phyloP scores from a whole-genome alignment of 2,797 vertebrate species.

The Gambusia yucatana region DNA sequence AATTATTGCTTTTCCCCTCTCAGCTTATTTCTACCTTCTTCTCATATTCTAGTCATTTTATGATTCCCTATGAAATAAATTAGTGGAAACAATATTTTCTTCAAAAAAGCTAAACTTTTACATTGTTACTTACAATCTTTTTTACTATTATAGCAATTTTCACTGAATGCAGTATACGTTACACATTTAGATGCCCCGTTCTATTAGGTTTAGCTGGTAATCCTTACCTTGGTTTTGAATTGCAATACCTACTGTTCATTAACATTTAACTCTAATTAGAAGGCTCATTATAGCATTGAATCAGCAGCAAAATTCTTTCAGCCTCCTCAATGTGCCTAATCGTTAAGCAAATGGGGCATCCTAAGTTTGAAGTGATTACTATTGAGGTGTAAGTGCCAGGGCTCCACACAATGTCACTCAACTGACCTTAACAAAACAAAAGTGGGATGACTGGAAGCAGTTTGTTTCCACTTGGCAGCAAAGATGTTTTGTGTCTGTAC shows the following conservation, averaged over 20 bases:
- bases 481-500: conserved; percentile 46
- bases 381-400: conserved; percentile 70
- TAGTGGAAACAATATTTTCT: neutral
- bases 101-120: neutral
- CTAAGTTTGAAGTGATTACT: conserved; percentile 77
- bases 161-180: neutral
- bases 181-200: conserved; percentile 19
- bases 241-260: conserved; percentile 72
- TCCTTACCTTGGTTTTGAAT: conserved; percentile 45
- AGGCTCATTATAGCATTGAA: conserved; percentile 80
- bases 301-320: conserved; percentile 74
- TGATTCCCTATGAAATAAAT: neutral
- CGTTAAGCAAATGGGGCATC: conserved; percentile 79
- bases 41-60: neutral
- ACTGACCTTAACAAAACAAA: conserved; percentile 37
- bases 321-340: conserved; percentile 74
- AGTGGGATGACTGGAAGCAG: conserved; percentile 40
- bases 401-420: conserved; percentile 72
- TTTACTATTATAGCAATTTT: neutral
- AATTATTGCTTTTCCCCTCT: conserved; percentile 6
- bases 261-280: conserved; percentile 82
- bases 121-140: neutral
- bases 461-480: conserved; percentile 60
- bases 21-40: conserved; percentile 6
- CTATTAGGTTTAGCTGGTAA: conserved; percentile 38